phyloP scores from a whole-genome alignment of 2,888 invertebrate species.

The Aphelenchoides bicaudatus region DNA sequence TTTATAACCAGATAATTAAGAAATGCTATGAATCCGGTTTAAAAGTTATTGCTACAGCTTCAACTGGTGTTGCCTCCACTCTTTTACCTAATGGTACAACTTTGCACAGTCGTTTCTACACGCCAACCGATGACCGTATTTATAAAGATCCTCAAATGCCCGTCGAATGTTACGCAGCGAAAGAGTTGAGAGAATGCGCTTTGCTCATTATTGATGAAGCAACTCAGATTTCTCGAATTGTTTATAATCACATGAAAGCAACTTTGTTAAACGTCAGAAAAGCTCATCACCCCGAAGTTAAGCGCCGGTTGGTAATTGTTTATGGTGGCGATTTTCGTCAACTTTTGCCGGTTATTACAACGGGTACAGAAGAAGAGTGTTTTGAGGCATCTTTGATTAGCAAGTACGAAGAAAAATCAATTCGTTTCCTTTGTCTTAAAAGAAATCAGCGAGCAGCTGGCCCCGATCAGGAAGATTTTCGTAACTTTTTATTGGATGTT shows the following conservation, averaged over 20 bases:
- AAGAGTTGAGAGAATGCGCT: not conserved
- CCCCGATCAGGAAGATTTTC: constrained; percentile 19
- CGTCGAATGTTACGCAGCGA: not conserved
- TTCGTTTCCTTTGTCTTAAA: constrained; percentile 15
- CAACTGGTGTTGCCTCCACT: constrained; percentile 21
- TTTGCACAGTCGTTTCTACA: constrained; percentile 13
- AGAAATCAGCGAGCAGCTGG: constrained; percentile 25
- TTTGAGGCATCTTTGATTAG: not conserved
- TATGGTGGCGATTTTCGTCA: constrained; percentile 27
- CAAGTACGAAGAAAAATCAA: not conserved
- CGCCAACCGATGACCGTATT: not conserved
- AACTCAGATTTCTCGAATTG: constrained; percentile 17
- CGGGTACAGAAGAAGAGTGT: not conserved
- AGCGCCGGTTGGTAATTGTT: constrained; percentile 20
- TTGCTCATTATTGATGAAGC: constrained; percentile 28
- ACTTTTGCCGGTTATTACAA: constrained; percentile 13
- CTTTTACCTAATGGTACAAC: constrained; percentile 18
- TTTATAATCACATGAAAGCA: constrained; percentile 18
- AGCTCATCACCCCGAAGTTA: not conserved
- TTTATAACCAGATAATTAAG: constrained; percentile 15
- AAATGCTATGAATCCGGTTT: not conserved
- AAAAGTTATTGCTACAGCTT: not conserved
- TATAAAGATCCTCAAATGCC: not conserved
- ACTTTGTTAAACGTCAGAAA: not conserved
- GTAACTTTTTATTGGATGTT: constrained; percentile 18